Conservation (phyloP, 2,113 vertebrate genomes). For the Otis tarda region DNA sequence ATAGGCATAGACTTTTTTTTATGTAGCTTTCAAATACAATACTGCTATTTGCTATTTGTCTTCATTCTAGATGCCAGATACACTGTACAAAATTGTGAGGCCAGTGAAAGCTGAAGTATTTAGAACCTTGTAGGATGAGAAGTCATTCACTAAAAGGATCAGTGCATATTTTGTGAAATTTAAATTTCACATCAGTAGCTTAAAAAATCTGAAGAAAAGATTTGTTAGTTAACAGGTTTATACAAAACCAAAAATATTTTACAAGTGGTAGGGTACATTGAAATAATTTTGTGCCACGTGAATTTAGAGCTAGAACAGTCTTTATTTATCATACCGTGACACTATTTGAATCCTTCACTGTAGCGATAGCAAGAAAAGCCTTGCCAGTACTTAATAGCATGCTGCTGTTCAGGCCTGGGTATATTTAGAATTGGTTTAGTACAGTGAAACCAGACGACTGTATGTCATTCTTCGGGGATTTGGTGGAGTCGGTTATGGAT, state of each 20-base stretch:
- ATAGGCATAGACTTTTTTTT: fast-evolving
- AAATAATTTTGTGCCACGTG: not conserved
- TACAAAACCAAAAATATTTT: not conserved
- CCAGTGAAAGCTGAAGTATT: not conserved
- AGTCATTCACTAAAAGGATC: not conserved
- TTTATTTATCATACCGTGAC: not conserved
- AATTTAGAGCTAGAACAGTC: not conserved
- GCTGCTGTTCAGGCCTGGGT: not conserved
- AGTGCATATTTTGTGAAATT: not conserved
- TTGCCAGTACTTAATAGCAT: not conserved
- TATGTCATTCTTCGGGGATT: not conserved
- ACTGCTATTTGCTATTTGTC: not conserved
- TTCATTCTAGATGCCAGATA: not conserved
- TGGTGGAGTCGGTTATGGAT: not conserved
- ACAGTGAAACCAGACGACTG: not conserved
- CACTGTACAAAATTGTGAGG: not conserved
- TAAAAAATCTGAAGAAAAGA: not conserved
- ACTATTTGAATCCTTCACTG: not conserved
- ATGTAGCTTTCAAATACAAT: not conserved
- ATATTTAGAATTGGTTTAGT: not conserved
- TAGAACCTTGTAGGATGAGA: not conserved
- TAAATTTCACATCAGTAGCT: not conserved
- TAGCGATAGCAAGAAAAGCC: not conserved
- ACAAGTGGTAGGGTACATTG: not conserved
- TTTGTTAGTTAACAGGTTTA: not conserved